Conservation (phyloP, 2,888 invertebrate genomes). For the Agonopterix heracliana region DNA sequence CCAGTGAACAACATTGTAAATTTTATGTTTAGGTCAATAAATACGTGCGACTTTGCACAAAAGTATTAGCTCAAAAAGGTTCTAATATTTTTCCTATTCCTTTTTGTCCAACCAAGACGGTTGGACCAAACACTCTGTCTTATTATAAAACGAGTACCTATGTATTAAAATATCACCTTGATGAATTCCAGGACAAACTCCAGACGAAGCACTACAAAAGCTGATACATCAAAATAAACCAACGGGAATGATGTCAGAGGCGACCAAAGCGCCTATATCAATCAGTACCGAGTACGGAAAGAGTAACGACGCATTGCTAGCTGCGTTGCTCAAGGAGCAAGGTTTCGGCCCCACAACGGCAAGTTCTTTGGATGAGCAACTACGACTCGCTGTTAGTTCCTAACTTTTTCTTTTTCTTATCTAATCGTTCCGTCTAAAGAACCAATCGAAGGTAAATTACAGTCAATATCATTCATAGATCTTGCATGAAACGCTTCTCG, state of each 20-base stretch:
- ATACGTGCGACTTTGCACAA: too few species aligned
- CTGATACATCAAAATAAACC: slow-evolving; percentile 50
- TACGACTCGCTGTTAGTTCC: slow-evolving; percentile 73
- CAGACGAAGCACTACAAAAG: slow-evolving; percentile 62
- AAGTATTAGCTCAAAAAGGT: too few species aligned
- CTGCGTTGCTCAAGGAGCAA: slow-evolving; percentile 81
- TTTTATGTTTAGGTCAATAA: too few species aligned
- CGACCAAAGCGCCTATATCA: slow-evolving; percentile 58
- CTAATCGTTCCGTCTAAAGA: background rate
- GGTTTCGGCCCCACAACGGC: slow-evolving; percentile 85
- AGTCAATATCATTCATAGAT: background rate
- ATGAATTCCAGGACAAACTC: slow-evolving; percentile 51
- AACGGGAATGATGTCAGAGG: slow-evolving; percentile 55
- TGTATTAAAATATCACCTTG: too few species aligned
- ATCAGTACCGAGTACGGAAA: slow-evolving; percentile 76
- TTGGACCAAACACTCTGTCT: too few species aligned
- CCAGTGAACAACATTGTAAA: too few species aligned
- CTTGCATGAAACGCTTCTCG: slow-evolving; percentile 4
- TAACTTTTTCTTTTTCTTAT: slow-evolving; percentile 6
- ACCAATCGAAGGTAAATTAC: slow-evolving; percentile 2
- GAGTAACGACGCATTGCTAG: slow-evolving; percentile 81
- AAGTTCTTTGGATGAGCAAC: slow-evolving; percentile 76
- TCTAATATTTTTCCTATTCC: too few species aligned
- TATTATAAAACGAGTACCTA: too few species aligned
- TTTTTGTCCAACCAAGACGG: too few species aligned